A percentile compares a stretch with the other conserved stretches of the same genome.
Evolutionary conservation across 2,113 vertebrate genomes (phyloP).

Genomic region (Pygoscelis antarcticus): DNA sequence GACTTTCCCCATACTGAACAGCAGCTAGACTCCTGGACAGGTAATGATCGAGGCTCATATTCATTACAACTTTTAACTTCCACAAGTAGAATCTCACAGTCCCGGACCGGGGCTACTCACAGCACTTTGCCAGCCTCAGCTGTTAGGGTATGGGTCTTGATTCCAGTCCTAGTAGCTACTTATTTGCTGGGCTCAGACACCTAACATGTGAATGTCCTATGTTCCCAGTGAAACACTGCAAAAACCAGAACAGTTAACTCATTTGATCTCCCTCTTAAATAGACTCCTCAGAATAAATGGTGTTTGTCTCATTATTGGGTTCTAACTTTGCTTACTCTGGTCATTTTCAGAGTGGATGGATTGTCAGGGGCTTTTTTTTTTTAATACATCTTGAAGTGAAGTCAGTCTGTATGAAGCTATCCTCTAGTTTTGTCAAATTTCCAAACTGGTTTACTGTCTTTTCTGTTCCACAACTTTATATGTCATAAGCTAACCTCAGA

Average conservation of each 20-base stretch:
- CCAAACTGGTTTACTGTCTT: not conserved
- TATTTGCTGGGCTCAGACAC: not conserved
- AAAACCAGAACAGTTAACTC: not conserved
- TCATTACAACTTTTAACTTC: not conserved
- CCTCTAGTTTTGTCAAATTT: constrained; percentile 15
- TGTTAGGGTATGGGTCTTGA: not conserved
- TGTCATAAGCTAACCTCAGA: not conserved
- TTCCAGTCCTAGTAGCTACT: not conserved
- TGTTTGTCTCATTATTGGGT: not conserved
- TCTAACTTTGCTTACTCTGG: not conserved
- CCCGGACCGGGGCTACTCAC: accelerated
- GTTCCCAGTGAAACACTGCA: not conserved
- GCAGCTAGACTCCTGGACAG: not conserved
- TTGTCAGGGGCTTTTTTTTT: not conserved
- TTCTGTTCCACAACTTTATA: not conserved
- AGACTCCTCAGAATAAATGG: not conserved
- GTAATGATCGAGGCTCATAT: not conserved
- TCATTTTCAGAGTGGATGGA: not conserved
- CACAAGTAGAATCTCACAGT: not conserved
- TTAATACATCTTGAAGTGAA: not conserved
- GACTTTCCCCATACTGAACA: not conserved
- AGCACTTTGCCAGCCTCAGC: not conserved
- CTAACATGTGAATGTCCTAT: not conserved
- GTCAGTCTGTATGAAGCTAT: not conserved
- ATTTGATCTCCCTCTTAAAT: not conserved